A percentile compares a stretch with the other conserved stretches of the same genome.
Conservation (phyloP, 1,140 invertebrate genomes). For the Eurytemora carolleeae region DNA sequence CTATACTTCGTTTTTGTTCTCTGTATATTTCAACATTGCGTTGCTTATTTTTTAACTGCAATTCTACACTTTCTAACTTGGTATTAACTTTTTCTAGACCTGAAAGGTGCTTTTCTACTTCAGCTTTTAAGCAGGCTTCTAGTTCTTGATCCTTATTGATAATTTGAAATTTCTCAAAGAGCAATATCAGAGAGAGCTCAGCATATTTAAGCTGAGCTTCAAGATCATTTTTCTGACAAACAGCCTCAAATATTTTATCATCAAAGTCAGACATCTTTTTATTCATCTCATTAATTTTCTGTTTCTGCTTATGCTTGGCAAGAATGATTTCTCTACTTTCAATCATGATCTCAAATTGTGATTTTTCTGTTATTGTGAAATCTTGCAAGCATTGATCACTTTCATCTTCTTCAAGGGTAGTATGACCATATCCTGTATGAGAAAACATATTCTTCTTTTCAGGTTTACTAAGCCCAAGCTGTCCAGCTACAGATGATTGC, state of each 20-base stretch:
- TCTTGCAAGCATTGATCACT: background rate
- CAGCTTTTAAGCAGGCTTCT: background rate
- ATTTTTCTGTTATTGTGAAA: background rate
- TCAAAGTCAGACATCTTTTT: background rate
- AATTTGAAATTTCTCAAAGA: background rate
- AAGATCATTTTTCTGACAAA: background rate
- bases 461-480: no score
- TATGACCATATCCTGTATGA: background rate
- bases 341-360: background rate
- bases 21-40: background rate
- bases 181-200: background rate
- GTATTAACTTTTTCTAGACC: background rate
- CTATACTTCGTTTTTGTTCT: background rate
- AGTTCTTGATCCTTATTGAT: background rate
- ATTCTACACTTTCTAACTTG: background rate
- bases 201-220: background rate
- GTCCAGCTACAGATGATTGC: no score
- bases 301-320: background rate
- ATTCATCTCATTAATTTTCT: background rate
- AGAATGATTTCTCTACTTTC: background rate
- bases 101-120: background rate
- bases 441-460: no score
- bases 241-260: background rate
- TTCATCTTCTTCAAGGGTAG: background rate
- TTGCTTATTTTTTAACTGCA: background rate